Base-by-base conservation (phyloP, 2,888 invertebrate genomes). In the Pheosia gnoma region DNA sequence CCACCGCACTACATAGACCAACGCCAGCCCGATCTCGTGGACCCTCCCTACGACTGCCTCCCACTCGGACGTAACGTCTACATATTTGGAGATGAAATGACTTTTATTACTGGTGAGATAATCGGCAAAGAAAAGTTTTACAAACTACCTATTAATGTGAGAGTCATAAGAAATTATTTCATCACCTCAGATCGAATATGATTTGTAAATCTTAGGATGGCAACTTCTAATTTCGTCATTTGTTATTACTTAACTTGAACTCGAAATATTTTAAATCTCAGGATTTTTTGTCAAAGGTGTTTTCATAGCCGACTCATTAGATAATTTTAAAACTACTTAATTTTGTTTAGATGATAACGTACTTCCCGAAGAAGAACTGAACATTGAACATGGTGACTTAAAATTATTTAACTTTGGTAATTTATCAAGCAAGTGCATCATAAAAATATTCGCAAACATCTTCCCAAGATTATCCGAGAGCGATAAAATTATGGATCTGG, bases 401-500 rank as follows among this genome's bases (percentile, higher is more conserved):
- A 85, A 83, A 67, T 77, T 93, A 13, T 91, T 87, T 61, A 91
- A 89, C 66, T 84, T 93, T 43, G 80, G 83, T 0, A 90, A 92
- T 66, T 69, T 93, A 55, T 79, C 89, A 4, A 87, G 81, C 70
- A 87, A 81, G 80, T 66, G 77, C 3, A 80, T 91, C 8, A 83
- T 91, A 58, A 78, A 81, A 62, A 85, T 88, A 77, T 88, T 90
- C 71, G 71, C 83, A 0, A 61, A 71, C 11, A 87, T 95, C 66
- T 95, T 95, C 75, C 95, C 95, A 7, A 81, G 84, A 63, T 81
- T 95, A 43, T 82, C 76, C 57, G 71, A 81, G 8, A 74, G 70
- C 1, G 79, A 81, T 9, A 79, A 84, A 62, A 88, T 95, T 55
- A 84, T 94, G 70, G 78, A 94, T 72, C 85, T 95, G 63, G 87